Percentiles rank a stretch among this genome's conserved stretches.
phyloP scores from a whole-genome alignment of 1,140 invertebrate genomes.

The Neotoxoptera formosana region DNA sequence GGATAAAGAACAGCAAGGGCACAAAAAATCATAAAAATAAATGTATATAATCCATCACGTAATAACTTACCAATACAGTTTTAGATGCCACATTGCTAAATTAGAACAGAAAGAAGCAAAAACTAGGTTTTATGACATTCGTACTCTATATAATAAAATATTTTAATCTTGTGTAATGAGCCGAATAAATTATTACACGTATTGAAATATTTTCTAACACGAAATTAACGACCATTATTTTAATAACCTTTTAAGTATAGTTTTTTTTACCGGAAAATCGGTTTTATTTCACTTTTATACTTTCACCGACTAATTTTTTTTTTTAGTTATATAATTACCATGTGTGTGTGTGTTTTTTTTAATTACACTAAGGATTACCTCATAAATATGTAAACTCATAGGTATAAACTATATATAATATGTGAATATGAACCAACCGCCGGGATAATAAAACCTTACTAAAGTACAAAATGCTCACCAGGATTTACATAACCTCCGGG shows the following conservation, averaged over 20 bases:
- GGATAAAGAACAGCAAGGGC: too few relatives aligned
- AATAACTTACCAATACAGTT: not conserved
- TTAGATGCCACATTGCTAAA: not conserved
- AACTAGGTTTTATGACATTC: not conserved
- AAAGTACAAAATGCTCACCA: constrained; percentile 66
- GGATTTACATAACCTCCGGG: constrained; percentile 90
- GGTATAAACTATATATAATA: not conserved
- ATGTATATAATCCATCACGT: not conserved
- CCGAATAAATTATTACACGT: not conserved
- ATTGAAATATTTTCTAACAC: not conserved
- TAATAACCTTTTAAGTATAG: not conserved
- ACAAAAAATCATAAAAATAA: not conserved
- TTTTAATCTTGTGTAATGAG: not conserved
- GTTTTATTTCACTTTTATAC: constrained; percentile 12
- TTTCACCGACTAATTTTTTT: not conserved
- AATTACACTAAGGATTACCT: constrained; percentile 39
- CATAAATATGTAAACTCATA: constrained; percentile 30
- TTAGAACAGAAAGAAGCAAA: not conserved
- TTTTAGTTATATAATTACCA: constrained; percentile 9
- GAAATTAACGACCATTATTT: not conserved
- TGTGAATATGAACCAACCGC: not conserved
- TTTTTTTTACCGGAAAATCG: not conserved
- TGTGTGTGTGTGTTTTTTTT: constrained; percentile 31
- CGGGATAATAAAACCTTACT: constrained; percentile 13
- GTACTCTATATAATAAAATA: not conserved